Percentiles rank a stretch among this genome's conserved stretches.
phyloP scores from a whole-genome alignment of 2,888 invertebrate genomes.

The Phaonia tiefii region DNA sequence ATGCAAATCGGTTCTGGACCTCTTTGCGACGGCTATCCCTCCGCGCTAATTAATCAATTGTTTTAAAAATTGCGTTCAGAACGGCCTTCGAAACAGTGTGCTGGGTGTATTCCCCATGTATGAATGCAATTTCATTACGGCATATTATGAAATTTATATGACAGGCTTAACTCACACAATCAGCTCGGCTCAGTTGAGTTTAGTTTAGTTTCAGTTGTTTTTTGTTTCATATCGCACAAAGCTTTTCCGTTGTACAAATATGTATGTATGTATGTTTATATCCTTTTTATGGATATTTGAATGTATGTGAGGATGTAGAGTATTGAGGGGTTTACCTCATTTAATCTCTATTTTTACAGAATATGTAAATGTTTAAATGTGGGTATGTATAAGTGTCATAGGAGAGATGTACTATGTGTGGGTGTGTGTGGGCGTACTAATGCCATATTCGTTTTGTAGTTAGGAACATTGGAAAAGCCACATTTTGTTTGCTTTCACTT shows the following conservation, averaged over 20 bases:
- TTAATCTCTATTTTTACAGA: constrained; percentile 45
- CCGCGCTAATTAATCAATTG: too few relatives aligned
- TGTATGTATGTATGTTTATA: constrained; percentile 20
- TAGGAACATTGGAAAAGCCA: constrained; percentile 57
- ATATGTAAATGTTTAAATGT: constrained; percentile 11
- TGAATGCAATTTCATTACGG: constrained; percentile 77
- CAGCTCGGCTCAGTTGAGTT: too few relatives aligned
- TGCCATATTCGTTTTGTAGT: background rate
- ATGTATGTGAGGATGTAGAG: constrained; percentile 5
- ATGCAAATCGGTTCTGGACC: too few relatives aligned
- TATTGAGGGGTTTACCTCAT: constrained; percentile 32
- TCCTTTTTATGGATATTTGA: constrained; percentile 1
- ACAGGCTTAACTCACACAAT: constrained; percentile 70
- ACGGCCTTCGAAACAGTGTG: too few relatives aligned
- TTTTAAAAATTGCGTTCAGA: too few relatives aligned
- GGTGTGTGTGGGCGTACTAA: constrained; percentile 25
- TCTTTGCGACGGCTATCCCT: too few relatives aligned
- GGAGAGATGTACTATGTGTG: background rate
- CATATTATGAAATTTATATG: constrained; percentile 79
- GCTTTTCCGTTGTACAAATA: constrained; percentile 16
- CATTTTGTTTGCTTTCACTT: constrained; percentile 63
- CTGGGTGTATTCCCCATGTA: constrained; percentile 68
- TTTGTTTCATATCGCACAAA: constrained; percentile 12
- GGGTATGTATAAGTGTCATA: background rate
- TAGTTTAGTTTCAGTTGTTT: constrained; percentile 43